Evolutionary conservation across 2,797 vertebrate genomes (phyloP).

Genomic region (Pangasius larnaudii): DNA sequence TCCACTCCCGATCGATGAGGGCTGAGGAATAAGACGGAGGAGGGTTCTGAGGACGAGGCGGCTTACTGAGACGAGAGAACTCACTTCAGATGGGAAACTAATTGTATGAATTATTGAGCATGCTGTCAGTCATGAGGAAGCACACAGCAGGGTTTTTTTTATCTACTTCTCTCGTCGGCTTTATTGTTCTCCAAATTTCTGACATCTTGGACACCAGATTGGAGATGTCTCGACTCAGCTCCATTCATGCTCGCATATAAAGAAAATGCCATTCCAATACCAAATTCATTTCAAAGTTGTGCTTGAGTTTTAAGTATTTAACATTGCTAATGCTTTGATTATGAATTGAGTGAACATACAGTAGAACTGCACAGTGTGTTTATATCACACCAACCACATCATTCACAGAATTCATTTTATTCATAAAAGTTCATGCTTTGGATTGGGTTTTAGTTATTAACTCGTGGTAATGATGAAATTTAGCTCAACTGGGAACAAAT

Average conservation of each 20-base stretch:
- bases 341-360: not conserved
- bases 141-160: slow-evolving; percentile 55
- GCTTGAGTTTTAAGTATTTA: not conserved
- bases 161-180: slow-evolving; percentile 32
- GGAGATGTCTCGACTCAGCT: not conserved
- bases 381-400: not conserved
- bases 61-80: slow-evolving; percentile 76
- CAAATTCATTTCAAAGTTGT: not conserved
- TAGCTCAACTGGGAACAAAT: not conserved
- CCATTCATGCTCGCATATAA: not conserved
- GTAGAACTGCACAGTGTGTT: not conserved
- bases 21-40: slow-evolving; percentile 68
- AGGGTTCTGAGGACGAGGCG: slow-evolving; percentile 69
- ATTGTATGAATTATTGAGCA: slow-evolving; percentile 80
- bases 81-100: slow-evolving; percentile 77
- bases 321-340: not conserved
- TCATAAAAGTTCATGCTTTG: not conserved
- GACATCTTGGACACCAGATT: not conserved
- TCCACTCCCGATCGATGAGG: slow-evolving; percentile 76
- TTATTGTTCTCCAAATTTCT: slow-evolving; percentile 17
- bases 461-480: not conserved
- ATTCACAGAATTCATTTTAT: not conserved
- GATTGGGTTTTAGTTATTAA: not conserved
- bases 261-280: not conserved
- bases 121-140: slow-evolving; percentile 71